Percentiles rank a stretch among this genome's conserved stretches.
These are phyloP conservation scores for Macrocentrus cingulum DNA, from an alignment of 1,140 invertebrate genomes.

Conservation along the genomic window DNA sequence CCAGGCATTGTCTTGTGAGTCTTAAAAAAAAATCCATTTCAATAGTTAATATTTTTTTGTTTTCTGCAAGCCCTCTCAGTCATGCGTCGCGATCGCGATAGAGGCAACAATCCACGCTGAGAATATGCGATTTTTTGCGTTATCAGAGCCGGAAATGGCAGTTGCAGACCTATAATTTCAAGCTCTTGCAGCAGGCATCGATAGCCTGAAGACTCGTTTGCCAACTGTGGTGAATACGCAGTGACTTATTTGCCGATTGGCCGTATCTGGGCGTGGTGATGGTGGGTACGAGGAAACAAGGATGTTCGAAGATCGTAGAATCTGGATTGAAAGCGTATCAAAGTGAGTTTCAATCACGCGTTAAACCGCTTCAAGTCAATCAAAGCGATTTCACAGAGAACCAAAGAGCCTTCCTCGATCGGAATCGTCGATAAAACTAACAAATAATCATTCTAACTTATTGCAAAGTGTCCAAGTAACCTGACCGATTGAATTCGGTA, in stretches of 20 bases:
- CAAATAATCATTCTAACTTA: no score
- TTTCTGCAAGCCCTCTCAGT: not conserved
- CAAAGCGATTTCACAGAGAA: no score
- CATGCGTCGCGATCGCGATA: not conserved
- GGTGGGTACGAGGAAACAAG: not conserved
- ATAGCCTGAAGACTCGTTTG: not conserved
- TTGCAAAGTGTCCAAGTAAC: no score
- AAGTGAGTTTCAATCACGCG: no score
- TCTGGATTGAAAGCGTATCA: no score
- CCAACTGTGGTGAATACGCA: not conserved
- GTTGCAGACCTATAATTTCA: slow-evolving; percentile 4
- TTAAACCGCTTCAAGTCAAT: no score
- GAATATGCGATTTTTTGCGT: not conserved
- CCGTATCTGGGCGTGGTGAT: slow-evolving; percentile 1
- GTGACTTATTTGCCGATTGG: slow-evolving; percentile 2
- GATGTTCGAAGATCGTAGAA: not conserved
- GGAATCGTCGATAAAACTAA: no score
- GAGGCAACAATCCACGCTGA: not conserved
- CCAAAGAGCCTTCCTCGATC: no score
- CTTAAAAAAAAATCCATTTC: no score
- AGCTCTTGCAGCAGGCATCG: not conserved
- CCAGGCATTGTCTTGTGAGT: no score
- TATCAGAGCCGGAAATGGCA: slow-evolving; percentile 3
- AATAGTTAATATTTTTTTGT: no score
- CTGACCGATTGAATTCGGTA: no score